A percentile compares a stretch with the other conserved stretches of the same genome.
phyloP scores from a whole-genome alignment of 2,888 invertebrate genomes.

The Digitonthophagus gazella region DNA sequence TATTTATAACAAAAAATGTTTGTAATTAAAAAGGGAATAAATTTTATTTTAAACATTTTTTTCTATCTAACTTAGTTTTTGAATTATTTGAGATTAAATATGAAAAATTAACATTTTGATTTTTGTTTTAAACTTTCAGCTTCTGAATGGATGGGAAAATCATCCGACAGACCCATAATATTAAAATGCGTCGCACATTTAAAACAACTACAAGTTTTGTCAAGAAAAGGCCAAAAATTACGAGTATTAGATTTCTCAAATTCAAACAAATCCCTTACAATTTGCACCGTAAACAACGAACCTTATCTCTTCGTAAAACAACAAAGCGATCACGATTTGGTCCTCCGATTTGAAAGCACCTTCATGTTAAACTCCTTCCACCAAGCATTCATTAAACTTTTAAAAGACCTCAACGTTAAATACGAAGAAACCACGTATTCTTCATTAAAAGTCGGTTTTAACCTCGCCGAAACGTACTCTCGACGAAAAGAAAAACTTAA shows the following conservation, averaged over 20 bases:
- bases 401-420: conserved; percentile 29
- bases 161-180: conserved; percentile 46
- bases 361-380: conserved; percentile 49
- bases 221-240: conserved; percentile 46
- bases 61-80: too few relatives aligned
- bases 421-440: conserved; percentile 7
- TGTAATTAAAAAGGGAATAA: too few relatives aligned
- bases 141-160: conserved; percentile 47
- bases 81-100: too few relatives aligned
- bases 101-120: neutral
- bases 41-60: too few relatives aligned
- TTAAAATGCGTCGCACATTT: conserved; percentile 44
- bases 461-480: conserved; percentile 45
- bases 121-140: conserved; percentile 14
- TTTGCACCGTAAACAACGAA: conserved; percentile 48
- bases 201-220: conserved; percentile 48
- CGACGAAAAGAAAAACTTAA: conserved; percentile 54
- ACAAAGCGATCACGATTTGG: conserved; percentile 56
- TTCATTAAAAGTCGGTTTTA: conserved; percentile 4
- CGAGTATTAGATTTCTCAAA: conserved; percentile 50
- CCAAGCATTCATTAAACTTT: conserved; percentile 47
- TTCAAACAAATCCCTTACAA: conserved; percentile 35
- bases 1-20: too few relatives aligned
- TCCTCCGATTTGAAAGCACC: conserved; percentile 52
- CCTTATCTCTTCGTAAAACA: conserved; percentile 50